Conservation (phyloP, 2,113 vertebrate genomes). For the Nettapus auritus region DNA sequence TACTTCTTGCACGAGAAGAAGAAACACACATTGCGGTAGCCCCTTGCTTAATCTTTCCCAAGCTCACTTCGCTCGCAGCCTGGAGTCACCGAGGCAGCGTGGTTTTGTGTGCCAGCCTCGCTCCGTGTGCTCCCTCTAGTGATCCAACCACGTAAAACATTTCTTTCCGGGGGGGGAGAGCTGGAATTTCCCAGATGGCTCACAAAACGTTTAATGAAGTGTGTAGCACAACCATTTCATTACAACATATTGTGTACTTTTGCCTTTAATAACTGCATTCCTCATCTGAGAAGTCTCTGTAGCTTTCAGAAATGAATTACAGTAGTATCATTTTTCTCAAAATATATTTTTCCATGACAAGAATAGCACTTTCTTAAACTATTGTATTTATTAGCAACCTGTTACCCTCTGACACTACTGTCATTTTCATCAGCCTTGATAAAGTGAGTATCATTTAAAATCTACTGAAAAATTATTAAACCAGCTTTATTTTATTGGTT, state of each 20-base stretch:
- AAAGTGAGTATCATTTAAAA: constrained; percentile 73
- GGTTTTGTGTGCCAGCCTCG: not conserved
- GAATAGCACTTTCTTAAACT: constrained; percentile 77
- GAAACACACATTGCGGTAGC: not conserved
- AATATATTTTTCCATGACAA: constrained; percentile 77
- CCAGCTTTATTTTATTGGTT: constrained; percentile 50
- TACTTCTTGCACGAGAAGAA: not conserved
- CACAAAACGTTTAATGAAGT: constrained; percentile 84
- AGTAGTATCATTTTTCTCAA: constrained; percentile 76
- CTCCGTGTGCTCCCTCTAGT: constrained; percentile 40
- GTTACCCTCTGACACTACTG: constrained; percentile 75
- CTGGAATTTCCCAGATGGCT: constrained; percentile 79
- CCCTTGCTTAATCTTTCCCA: not conserved
- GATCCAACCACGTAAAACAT: constrained; percentile 38
- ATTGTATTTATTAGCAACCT: constrained; percentile 84
- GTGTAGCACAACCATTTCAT: constrained; percentile 83
- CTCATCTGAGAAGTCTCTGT: constrained; percentile 78
- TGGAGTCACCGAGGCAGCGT: not conserved
- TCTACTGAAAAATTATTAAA: constrained; percentile 78
- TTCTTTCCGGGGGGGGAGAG: constrained; percentile 41
- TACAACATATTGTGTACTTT: constrained; percentile 84
- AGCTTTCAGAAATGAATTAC: constrained; percentile 84
- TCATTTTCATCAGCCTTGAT: constrained; percentile 77
- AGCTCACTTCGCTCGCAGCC: not conserved
- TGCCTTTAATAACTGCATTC: constrained; percentile 83